Conservation (phyloP, 1,140 invertebrate genomes). For the Apis florea region DNA sequence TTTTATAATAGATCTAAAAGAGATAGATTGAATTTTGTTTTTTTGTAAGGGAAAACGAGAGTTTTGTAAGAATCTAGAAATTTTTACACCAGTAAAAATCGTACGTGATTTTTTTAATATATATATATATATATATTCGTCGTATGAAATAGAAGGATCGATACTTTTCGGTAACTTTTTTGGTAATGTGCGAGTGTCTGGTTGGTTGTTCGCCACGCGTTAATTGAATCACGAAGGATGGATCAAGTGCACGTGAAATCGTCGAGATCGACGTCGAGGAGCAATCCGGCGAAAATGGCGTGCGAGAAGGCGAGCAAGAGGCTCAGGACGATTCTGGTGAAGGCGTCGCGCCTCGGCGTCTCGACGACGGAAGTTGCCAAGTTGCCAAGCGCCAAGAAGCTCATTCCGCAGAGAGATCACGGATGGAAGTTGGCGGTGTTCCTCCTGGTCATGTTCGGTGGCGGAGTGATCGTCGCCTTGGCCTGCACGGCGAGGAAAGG, state of each 20-base stretch:
- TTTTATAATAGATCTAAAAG: too few species aligned
- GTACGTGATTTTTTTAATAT: too few species aligned
- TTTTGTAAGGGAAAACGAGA: too few species aligned
- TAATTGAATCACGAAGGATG: conserved; percentile 52
- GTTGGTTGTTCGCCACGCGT: too few species aligned
- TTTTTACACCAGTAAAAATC: too few species aligned
- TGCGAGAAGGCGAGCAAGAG: conserved; percentile 76
- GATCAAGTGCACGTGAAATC: conserved; percentile 74
- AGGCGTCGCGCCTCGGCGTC: conserved; percentile 74
- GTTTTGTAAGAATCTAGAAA: too few species aligned
- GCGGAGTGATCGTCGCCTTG: conserved; percentile 75
- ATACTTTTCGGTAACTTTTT: neutral
- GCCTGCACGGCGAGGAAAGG: conserved; percentile 76
- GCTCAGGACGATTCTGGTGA: conserved; percentile 73
- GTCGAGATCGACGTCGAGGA: conserved; percentile 69
- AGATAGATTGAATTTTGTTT: too few species aligned
- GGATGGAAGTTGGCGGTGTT: conserved; percentile 78
- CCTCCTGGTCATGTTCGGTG: conserved; percentile 75
- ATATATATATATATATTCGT: too few species aligned
- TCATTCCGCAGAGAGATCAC: conserved; percentile 75
- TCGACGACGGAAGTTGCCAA: conserved; percentile 71
- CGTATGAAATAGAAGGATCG: neutral
- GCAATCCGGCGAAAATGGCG: conserved; percentile 74
- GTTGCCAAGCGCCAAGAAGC: conserved; percentile 72
- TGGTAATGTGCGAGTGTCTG: neutral